Evolutionary conservation across 2,888 invertebrate genomes (phyloP).

Genomic region (Aethes cnicana): DNA sequence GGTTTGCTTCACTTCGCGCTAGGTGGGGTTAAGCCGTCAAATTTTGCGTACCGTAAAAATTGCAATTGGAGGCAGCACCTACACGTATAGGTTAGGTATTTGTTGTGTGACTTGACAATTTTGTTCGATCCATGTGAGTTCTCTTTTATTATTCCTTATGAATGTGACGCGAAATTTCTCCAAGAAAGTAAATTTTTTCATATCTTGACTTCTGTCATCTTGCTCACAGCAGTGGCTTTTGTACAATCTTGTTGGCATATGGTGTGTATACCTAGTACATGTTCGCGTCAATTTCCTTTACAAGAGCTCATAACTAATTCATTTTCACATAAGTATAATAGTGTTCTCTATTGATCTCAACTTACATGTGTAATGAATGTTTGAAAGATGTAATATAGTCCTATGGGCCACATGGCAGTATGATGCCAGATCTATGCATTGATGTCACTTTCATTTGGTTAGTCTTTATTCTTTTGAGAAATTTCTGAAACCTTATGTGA

Average conservation of each 20-base stretch:
- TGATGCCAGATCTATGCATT: background rate
- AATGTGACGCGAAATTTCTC: background rate
- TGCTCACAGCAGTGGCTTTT: slow-evolving; percentile 1
- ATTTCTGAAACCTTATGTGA: no score
- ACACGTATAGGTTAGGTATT: slow-evolving; percentile 32
- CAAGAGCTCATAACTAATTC: slow-evolving; percentile 23
- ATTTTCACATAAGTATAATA: background rate
- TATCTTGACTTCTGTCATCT: background rate
- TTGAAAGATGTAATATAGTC: slow-evolving; percentile 2
- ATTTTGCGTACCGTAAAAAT: slow-evolving; percentile 30
- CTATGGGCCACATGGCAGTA: slow-evolving; percentile 14
- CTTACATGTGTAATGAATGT: background rate
- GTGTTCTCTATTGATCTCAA: slow-evolving; percentile 22
- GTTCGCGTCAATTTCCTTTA: slow-evolving; percentile 7
- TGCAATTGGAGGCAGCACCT: slow-evolving; percentile 24
- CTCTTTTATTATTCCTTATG: background rate
- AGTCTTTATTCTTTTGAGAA: background rate
- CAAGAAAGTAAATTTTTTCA: background rate
- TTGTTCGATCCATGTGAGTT: slow-evolving; percentile 19
- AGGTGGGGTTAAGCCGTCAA: slow-evolving; percentile 73
- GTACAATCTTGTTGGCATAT: slow-evolving; percentile 19
- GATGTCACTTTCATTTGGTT: background rate
- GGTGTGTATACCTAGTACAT: slow-evolving; percentile 21
- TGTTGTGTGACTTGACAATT: slow-evolving; percentile 35
- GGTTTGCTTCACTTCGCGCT: slow-evolving; percentile 49